These are phyloP conservation scores for Nannoperca obscura DNA, from an alignment of 2,797 vertebrate genomes.

Conservation along the genomic window DNA sequence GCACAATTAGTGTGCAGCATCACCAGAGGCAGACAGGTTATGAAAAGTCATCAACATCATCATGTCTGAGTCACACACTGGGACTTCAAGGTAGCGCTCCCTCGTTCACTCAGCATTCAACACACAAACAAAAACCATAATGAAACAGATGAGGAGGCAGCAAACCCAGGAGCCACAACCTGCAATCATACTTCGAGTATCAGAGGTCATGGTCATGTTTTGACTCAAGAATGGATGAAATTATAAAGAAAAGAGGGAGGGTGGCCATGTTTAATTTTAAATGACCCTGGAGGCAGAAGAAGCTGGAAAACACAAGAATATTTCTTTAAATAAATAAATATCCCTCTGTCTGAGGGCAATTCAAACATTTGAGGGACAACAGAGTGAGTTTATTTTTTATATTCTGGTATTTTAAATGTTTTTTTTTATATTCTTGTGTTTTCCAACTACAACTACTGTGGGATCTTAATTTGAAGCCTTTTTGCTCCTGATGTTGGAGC, in stretches of 20 bases:
- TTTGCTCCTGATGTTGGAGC: background rate
- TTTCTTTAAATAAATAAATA: too few relatives aligned
- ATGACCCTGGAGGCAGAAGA: slow-evolving; percentile 14
- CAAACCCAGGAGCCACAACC: slow-evolving; percentile 18
- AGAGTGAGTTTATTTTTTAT: background rate
- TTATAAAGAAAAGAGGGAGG: slow-evolving; percentile 7
- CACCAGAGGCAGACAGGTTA: slow-evolving; percentile 24
- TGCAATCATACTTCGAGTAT: slow-evolving; percentile 23
- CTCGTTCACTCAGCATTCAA: slow-evolving; percentile 31
- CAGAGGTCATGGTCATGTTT: slow-evolving; percentile 43
- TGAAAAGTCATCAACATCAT: slow-evolving; percentile 24
- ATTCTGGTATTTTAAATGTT: background rate
- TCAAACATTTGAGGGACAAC: background rate
- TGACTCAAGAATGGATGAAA: slow-evolving; percentile 28
- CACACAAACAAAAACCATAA: slow-evolving; percentile 12
- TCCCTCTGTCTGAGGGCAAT: background rate
- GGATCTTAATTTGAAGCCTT: background rate
- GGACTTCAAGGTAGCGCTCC: background rate
- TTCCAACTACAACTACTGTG: background rate
- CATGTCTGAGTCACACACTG: slow-evolving; percentile 11
- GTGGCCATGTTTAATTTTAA: slow-evolving; percentile 31
- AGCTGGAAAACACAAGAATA: too few relatives aligned
- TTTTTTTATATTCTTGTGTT: background rate
- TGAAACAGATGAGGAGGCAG: slow-evolving; percentile 2
- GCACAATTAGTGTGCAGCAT: slow-evolving; percentile 22